Evolutionary conservation across 35 echinoderm and acorn worm species (phyloP), one percentile per base, ranked within the genome.

Genomic region (Apostichopus japonicus): DNA sequence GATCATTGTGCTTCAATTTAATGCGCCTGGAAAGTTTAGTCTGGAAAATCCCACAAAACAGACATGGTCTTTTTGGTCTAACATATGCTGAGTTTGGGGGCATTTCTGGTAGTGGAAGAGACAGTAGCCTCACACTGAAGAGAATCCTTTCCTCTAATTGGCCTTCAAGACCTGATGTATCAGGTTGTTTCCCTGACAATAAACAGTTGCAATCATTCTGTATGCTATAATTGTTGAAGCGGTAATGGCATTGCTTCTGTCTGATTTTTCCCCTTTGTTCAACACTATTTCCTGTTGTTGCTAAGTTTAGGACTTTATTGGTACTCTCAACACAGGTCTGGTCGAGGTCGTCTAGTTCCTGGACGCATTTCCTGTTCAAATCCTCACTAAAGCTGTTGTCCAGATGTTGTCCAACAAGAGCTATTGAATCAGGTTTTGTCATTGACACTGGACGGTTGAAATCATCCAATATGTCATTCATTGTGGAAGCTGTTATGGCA

Each of bases 21-120:
- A 93, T 93, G 56, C 88, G 92, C 59, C 79, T 72, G 6, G 81
- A 77, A 53, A 93, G 84, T 21, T 88, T 93, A 9, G 82, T 54
- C 77, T 93, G 52, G 16, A 24, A 44, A 27, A 70, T 59, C n/a
- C 56, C 71, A 77, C 92, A 93, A 88, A 93, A 93, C 52, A 27
- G 80, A 51, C 92, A 93, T 14, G 11, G 58, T 84, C 91, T 24
- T 54, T 56, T 4, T 65, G 91, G 91, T 59, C 72, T 82, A 11
- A 16, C 54, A 67, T 91, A 91, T 52, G 8, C 77, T 11, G 77
- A 61, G 7, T 61, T 61, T 44, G 33, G 33, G 33, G 4, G 33
- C 33, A 44, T 44, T 44, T 44, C 33, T 44, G 33, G 33, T 44
- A 44, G 33, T 33, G 27, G 27, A 33, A 33, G 27, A 33, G 27